Evolutionary conservation across 2,888 invertebrate genomes (phyloP), one percentile per base, ranked within the genome.

Genomic region (Tetanocera ferruginea): DNA sequence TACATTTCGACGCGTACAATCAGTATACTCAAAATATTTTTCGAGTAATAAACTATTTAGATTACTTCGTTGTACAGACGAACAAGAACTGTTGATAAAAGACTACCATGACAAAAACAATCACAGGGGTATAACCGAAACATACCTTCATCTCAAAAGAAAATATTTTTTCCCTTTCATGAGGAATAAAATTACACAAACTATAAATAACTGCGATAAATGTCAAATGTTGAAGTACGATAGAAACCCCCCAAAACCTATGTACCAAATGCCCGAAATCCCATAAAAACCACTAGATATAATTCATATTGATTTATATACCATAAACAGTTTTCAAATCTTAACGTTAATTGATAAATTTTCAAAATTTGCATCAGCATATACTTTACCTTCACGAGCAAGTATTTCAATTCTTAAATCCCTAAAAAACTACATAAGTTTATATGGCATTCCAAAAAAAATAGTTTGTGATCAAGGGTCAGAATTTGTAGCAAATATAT

Each of bases 121-220:
- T 6, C 43, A 43, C 43, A 71, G 81, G 28, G 81, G 80, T 43
- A 82, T 80, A 14, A 81, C 70, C 14, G 80, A 82, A 79, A 82
- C 80, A 9, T 62, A 75, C 9, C 64, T 76, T 55, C 82, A 83
- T 60, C 76, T 82, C 1, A 81, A 76, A 52, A 73, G 80, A 76
- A 51, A 76, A 28, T 81, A 75, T 51, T 82, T 78, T 72, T 83
- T 83, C 60, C 81, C 80, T 3, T 57, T 76, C 34, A 78, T 82
- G 79, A 81, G 81, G 66, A 72, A 64, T 8, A 82, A 80, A 70
- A 81, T 82, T 28, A 80, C 77, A 31, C 77, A 81, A 80, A 81
- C 76, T 3, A 78, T 81, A 28, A 82, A 83, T 67, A 82, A 83
- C 67, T 83, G 81, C 52, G 81, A 82, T 49, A 78, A 43, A 14